Conservation (phyloP, 2,113 vertebrate genomes). For the Bostrychus sinensis region DNA sequence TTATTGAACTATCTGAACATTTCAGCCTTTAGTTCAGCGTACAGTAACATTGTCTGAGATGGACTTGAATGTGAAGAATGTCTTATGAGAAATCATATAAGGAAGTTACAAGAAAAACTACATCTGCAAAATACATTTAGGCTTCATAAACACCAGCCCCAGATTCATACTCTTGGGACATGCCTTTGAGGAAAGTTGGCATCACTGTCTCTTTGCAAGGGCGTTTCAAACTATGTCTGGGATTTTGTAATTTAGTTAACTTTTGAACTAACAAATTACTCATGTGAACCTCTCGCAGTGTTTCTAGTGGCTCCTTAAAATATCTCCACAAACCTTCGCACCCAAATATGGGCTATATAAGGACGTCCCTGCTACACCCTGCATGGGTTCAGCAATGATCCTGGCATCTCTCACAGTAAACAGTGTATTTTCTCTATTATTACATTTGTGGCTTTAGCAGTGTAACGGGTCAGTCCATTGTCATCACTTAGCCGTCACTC, state of each 20-base stretch:
- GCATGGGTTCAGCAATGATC: slow-evolving; percentile 5
- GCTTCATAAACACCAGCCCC: slow-evolving; percentile 8
- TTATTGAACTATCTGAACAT: too few species aligned
- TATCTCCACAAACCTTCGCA: background rate
- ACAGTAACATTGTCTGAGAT: background rate
- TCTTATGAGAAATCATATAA: slow-evolving; percentile 15
- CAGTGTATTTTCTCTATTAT: slow-evolving; percentile 10
- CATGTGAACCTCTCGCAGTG: background rate
- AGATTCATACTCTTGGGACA: slow-evolving; percentile 31
- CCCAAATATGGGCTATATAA: slow-evolving; percentile 12
- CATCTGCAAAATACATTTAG: slow-evolving; percentile 20
- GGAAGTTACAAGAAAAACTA: slow-evolving; percentile 1
- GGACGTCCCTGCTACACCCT: slow-evolving; percentile 8
- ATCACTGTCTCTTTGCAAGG: slow-evolving; percentile 17
- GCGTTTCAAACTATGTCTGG: slow-evolving; percentile 29
- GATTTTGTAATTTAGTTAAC: slow-evolving; percentile 4
- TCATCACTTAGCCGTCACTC: background rate
- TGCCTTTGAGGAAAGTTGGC: slow-evolving; percentile 39
- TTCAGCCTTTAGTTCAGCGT: too few species aligned
- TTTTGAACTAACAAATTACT: background rate
- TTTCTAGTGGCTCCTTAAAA: slow-evolving; percentile 4
- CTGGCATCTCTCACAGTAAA: slow-evolving; percentile 1
- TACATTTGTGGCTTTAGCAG: slow-evolving; percentile 14
- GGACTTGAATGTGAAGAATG: background rate
- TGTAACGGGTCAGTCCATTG: slow-evolving; percentile 11